A percentile compares a stretch with the other conserved stretches of the same genome.
These are phyloP conservation scores for Astropecten irregularis DNA, from an alignment of 53 echinoderm and acorn worm species.

Conservation along the genomic window DNA sequence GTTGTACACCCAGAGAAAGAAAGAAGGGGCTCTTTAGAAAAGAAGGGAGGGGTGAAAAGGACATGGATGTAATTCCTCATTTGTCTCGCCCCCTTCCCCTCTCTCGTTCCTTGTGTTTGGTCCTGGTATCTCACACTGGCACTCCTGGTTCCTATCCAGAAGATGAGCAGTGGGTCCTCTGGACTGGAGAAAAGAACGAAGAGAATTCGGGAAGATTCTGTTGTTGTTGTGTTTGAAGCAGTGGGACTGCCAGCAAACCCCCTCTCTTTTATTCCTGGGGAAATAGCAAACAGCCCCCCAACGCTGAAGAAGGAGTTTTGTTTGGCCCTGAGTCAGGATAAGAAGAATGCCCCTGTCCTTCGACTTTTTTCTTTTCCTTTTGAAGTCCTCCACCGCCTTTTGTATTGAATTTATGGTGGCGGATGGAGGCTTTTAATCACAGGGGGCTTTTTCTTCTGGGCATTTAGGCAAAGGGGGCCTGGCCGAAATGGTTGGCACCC, in stretches of 20 bases:
- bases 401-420: too few species aligned
- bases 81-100: background rate
- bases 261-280: background rate
- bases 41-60: background rate
- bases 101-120: background rate
- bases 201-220: background rate
- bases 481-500: constrained; percentile 40
- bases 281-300: constrained; percentile 12
- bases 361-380: too few species aligned
- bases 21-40: background rate
- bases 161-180: background rate
- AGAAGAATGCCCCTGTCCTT: constrained; percentile 6
- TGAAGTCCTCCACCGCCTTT: too few species aligned
- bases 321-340: constrained; percentile 14
- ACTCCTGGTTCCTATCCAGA: too few species aligned
- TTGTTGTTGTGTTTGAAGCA: background rate
- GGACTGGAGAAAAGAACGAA: background rate
- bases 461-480: constrained; percentile 4
- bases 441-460: constrained; percentile 33
- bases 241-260: too few species aligned
- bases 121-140: too few species aligned
- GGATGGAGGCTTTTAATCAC: constrained; percentile 21
- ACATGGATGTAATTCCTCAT: constrained; percentile 14
- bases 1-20: background rate
- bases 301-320: too few species aligned